These are phyloP conservation scores for Cyphomyrus plagiostoma DNA, from an alignment of 2,113 vertebrate species.

Conservation along the genomic window DNA sequence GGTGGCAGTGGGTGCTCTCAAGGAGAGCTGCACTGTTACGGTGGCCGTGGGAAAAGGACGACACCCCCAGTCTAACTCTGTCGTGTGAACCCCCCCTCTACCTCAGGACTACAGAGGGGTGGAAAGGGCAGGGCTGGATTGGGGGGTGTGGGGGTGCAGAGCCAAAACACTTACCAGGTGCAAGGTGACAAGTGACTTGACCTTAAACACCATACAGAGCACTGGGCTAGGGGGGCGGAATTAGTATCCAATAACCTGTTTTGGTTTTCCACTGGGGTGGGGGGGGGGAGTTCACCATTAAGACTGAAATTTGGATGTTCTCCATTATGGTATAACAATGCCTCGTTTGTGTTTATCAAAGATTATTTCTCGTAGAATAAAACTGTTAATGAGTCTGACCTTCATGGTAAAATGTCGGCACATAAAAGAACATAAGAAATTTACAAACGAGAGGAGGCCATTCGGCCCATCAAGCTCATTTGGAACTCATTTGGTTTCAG, in stretches of 20 bases:
- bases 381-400: background rate
- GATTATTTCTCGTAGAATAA: conserved; percentile 14
- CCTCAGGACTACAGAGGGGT: too few relatives aligned
- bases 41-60: background rate
- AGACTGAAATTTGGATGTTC: background rate
- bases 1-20: background rate
- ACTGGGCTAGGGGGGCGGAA: conserved; percentile 54
- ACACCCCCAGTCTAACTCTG: background rate
- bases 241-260: conserved; percentile 60
- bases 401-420: background rate
- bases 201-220: conserved; percentile 35
- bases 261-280: conserved; percentile 53
- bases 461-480: too few relatives aligned
- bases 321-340: conserved; percentile 6
- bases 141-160: background rate
- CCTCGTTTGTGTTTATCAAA: conserved; percentile 45
- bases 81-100: background rate
- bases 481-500: too few relatives aligned
- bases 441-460: too few relatives aligned
- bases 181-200: conserved; percentile 21
- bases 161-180: background rate
- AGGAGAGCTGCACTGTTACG: background rate
- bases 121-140: background rate
- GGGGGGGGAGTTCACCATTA: conserved; percentile 46
- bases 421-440: background rate